These are phyloP conservation scores for Nannospalax galili DNA, from an alignment of 2,113 vertebrate species.

Conservation along the genomic window DNA sequence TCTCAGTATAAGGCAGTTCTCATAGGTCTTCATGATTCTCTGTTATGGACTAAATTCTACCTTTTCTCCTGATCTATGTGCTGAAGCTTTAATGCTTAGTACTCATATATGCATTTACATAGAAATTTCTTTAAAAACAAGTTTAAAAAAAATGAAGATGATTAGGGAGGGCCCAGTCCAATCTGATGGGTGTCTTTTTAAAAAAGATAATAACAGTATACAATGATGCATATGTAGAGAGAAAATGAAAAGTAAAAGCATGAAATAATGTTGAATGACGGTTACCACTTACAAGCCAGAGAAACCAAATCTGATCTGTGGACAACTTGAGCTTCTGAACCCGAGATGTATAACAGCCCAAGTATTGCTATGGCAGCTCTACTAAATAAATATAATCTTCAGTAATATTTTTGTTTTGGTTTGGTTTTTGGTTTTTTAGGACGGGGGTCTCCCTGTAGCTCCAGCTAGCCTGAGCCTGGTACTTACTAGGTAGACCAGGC, in stretches of 20 bases:
- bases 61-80: background rate
- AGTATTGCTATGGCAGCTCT: background rate
- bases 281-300: background rate
- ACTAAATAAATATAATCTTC: background rate
- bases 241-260: background rate
- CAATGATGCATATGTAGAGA: rapidly evolving
- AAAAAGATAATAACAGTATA: background rate
- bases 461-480: too few species aligned
- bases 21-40: background rate
- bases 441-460: too few species aligned
- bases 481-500: too few species aligned
- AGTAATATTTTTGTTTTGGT: background rate
- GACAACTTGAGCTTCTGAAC: background rate
- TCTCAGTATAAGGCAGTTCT: background rate
- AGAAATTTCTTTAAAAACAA: too few species aligned
- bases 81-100: background rate
- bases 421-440: too few species aligned
- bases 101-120: background rate
- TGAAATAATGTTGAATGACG: background rate
- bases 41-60: background rate
- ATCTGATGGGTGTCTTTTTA: background rate
- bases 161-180: background rate
- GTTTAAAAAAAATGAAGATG: background rate
- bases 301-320: background rate
- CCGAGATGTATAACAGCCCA: background rate